phyloP scores from a whole-genome alignment of 1,140 invertebrate species.

The Ylistrum balloti region DNA sequence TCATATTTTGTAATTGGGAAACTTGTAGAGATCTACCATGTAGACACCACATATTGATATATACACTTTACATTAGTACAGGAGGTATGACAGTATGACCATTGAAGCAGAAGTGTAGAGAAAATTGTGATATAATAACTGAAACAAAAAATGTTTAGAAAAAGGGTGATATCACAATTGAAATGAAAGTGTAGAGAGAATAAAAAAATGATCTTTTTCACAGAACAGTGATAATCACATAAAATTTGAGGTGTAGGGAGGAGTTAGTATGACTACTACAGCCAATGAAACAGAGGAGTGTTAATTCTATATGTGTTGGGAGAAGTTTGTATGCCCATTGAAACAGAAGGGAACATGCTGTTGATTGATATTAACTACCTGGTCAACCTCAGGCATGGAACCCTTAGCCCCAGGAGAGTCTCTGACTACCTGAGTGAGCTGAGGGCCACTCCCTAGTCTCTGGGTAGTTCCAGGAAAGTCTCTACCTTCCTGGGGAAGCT shows the following conservation, averaged over 20 bases:
- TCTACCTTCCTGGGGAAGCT: background rate
- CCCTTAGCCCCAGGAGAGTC: conserved; percentile 17
- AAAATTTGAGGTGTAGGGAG: background rate
- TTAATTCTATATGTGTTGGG: background rate
- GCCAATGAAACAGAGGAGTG: background rate
- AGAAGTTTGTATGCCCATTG: background rate
- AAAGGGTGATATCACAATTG: background rate
- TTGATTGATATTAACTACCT: background rate
- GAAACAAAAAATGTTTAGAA: background rate
- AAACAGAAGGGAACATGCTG: conserved; percentile 7
- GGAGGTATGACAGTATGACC: background rate
- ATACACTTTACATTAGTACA: background rate
- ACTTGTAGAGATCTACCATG: background rate
- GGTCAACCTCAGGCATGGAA: background rate
- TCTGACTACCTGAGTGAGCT: background rate
- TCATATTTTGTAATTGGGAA: background rate
- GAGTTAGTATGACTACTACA: background rate
- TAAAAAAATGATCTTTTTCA: background rate
- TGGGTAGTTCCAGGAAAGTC: background rate
- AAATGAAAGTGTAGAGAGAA: background rate
- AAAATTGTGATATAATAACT: background rate
- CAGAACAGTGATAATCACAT: too few relatives aligned
- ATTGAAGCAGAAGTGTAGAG: background rate
- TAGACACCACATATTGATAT: background rate
- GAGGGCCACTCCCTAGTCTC: background rate